phyloP scores from a whole-genome alignment of 2,888 invertebrate species.

The Tipula lateralis region DNA sequence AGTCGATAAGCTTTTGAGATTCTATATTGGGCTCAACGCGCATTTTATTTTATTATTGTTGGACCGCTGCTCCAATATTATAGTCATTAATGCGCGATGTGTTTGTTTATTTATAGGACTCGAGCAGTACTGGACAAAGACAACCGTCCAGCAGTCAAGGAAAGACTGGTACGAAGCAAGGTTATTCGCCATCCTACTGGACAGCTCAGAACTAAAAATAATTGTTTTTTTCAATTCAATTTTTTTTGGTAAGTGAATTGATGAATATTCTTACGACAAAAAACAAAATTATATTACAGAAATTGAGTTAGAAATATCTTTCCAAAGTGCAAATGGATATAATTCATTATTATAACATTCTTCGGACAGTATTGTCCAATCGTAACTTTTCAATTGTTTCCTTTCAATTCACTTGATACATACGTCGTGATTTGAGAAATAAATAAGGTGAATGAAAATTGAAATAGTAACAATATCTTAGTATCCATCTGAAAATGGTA shows the following conservation, averaged over 20 bases:
- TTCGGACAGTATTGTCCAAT: no score
- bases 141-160: conserved; percentile 50
- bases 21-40: not conserved
- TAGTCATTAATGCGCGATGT: conserved; percentile 31
- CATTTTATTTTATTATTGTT: conserved; percentile 13
- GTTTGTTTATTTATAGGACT: conserved; percentile 42
- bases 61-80: not conserved
- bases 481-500: no score
- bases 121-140: conserved; percentile 50
- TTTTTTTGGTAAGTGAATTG: not conserved
- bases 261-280: not conserved
- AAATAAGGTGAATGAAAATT: no score
- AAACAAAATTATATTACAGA: not conserved
- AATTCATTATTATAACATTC: no score
- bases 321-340: no score
- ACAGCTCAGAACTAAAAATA: conserved; percentile 47
- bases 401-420: no score
- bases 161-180: conserved; percentile 49
- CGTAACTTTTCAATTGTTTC: no score
- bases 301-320: not conserved
- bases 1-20: not conserved
- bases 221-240: not conserved
- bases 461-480: no score
- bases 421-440: no score
- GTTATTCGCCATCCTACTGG: conserved; percentile 50